Base-by-base conservation (phyloP, 1,140 invertebrate genomes). In the Teleogryllus occipitalis region DNA sequence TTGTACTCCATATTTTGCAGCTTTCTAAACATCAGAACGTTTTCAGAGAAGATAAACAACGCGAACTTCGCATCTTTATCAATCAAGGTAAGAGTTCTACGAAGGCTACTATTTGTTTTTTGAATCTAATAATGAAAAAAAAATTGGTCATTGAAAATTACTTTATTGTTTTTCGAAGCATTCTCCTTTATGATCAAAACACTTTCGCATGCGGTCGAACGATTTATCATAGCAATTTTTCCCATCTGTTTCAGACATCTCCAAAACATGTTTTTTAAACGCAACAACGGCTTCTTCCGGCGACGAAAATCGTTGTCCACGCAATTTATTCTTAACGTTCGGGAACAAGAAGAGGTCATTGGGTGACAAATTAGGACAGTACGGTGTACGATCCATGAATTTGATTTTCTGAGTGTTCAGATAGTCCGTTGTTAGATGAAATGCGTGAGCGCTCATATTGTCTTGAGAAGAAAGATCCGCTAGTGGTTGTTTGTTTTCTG, bases 281-380 rank as follows among this genome's bases (percentile, higher is more conserved):
- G 54, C 54, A 65, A 14, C 54, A 65, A 65, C 54, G 10, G 54
- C 54, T 65, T 65, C 10, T 65, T 65, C 10, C 18, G 54, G 2
- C 54, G 54, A 15, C 74, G 3, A 21, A 75, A 75, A 75, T 22
- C 74, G 74, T 75, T 5, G 7, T 22, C 21, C 74, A 22, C 12
- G 12, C 74, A 75, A 21, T 75, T 75, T 75, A 21, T 75, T 75
- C 39, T 65, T 65, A 18, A 65, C 54, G 10, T 18, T 14, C 2
- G 54, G 54, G 54, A 65, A 65, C 54, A 65, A 65, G 18, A 65
- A 65, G 10, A 65, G 18, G 18, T 86, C 83, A 77, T 83, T 83
- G 0, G 84, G 85, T 80, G 83, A 82, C 77, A 87, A 79, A 81
- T 87, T 84, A 49, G 85, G 84, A 18, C 82, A 84, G 76, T 86